phyloP scores from a whole-genome alignment of 1,140 invertebrate species.

The Marisa cornuarietis region DNA sequence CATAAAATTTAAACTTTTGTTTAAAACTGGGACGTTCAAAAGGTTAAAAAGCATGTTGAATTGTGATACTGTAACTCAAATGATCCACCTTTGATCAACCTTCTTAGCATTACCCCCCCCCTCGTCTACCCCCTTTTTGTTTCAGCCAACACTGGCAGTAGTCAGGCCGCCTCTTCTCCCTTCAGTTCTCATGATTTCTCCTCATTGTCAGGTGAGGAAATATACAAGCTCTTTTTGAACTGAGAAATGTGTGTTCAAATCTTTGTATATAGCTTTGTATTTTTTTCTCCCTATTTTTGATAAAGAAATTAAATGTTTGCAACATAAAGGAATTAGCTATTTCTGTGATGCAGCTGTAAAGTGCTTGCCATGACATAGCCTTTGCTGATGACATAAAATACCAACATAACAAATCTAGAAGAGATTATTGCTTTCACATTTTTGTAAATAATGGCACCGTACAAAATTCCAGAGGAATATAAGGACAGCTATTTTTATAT shows the following conservation, averaged over 20 bases:
- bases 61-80: too few relatives aligned
- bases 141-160: slow-evolving; percentile 32
- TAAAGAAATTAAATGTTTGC: too few relatives aligned
- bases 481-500: too few relatives aligned
- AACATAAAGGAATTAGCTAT: neutral
- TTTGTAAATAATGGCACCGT: too few relatives aligned
- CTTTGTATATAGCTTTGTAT: too few relatives aligned
- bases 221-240: neutral
- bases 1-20: neutral
- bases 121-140: slow-evolving; percentile 1
- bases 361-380: neutral
- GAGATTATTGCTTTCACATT: too few relatives aligned
- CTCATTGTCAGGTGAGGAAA: slow-evolving; percentile 29
- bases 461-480: too few relatives aligned
- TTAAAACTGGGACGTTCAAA: too few relatives aligned
- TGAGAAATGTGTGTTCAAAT: too few relatives aligned
- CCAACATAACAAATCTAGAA: too few relatives aligned
- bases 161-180: slow-evolving; percentile 18
- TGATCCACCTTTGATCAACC: neutral
- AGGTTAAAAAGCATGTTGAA: too few relatives aligned
- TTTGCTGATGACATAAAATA: neutral
- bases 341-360: neutral
- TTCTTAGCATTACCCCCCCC: neutral
- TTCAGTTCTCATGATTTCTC: slow-evolving; percentile 26
- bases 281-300: too few relatives aligned